Evolutionary conservation across 2,113 vertebrate genomes (phyloP).

Genomic region (Cyrtonyx montezumae): DNA sequence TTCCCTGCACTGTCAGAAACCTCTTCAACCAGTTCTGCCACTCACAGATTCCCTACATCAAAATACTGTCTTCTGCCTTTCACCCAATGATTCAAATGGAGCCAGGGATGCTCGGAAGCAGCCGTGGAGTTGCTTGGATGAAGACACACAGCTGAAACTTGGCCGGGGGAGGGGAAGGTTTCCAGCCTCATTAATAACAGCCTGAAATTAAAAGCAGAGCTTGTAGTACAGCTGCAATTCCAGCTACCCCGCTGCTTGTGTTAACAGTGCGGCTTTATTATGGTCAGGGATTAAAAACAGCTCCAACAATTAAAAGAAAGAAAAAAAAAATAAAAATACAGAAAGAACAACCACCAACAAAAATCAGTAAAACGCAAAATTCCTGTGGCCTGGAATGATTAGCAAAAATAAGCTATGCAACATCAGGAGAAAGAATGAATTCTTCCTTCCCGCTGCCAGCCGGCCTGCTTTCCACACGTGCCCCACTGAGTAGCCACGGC

Average conservation of each 20-base stretch:
- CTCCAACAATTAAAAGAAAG: conserved; percentile 45
- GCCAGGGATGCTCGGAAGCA: background rate
- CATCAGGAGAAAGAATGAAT: conserved; percentile 10
- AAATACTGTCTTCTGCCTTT: background rate
- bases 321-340: background rate
- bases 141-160: background rate
- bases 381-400: conserved; percentile 45
- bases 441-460: background rate
- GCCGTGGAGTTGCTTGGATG: background rate
- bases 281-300: conserved; percentile 66
- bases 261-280: conserved; percentile 71
- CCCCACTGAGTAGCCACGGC: background rate
- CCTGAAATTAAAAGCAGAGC: conserved; percentile 68
- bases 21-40: background rate
- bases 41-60: background rate
- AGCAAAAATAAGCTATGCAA: conserved; percentile 12
- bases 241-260: conserved; percentile 47
- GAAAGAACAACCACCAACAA: background rate
- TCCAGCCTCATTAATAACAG: conserved; percentile 51
- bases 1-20: background rate
- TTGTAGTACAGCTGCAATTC: conserved; percentile 45
- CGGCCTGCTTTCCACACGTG: background rate
- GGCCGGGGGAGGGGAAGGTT: background rate
- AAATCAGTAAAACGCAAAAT: conserved; percentile 44
- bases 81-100: background rate